Base-by-base conservation (phyloP, 2,113 vertebrate genomes). In the Mystacornis crossleyi region DNA sequence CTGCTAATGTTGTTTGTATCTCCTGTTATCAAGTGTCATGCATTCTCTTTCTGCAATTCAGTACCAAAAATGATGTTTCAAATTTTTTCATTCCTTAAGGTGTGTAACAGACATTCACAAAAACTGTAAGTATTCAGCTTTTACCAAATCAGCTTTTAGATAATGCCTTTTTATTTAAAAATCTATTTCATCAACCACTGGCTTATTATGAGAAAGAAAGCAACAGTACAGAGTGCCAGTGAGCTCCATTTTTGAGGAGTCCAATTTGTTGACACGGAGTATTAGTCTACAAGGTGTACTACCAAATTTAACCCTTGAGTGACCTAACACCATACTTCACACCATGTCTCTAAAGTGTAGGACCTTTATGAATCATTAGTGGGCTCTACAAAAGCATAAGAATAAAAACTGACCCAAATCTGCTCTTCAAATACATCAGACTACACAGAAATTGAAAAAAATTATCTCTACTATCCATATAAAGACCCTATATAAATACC, bases 121-220 rank as follows among this genome's bases (percentile, higher is more conserved):
- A 82, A 86, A 86, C 60, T 61, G 9, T 29, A 81, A 86, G 64
- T 33, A 84, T 57, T 8, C 61, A 50, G 43, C 55, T 91, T 90
- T 86, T 77, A 86, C 21, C n/a, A 15, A 73, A 77, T 62, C 70
- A 81, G 33, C 23, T 81, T 91, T 94, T 72, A 91, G 77, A 57
- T 80, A 91, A 69, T 72, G 89, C 9, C 15, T 89, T 86, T 92
- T 84, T 84, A 89, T 89, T 79, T 72, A 54, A 87, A 94, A 89
- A 78, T 62, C 71, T 81, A 69, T 89, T 89, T 95, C 14, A 47
- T 67, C 53, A 84, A 19, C 23, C 31, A 69, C 25, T 4, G 3
- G 31, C 25, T 72, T 53, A 89, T 71, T 74, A 64, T 33, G 61
- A 86, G 33, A 92, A 83, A 78, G 14, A 4, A 57, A 86, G 14